Evolutionary conservation across 2,113 vertebrate species (phyloP).

Genomic region (Casuarius casuarius): DNA sequence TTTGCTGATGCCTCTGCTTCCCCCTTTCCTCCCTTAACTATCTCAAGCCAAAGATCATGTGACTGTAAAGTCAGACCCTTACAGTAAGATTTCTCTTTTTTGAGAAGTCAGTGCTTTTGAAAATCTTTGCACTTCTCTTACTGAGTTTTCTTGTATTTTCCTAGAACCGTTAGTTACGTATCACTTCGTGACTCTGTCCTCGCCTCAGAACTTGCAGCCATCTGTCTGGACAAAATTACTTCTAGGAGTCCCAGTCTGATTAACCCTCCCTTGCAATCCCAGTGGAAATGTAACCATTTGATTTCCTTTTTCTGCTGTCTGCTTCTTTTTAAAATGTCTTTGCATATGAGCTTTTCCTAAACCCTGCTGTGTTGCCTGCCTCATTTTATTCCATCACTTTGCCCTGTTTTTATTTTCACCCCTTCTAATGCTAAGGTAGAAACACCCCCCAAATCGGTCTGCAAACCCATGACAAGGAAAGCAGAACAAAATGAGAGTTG

Average conservation of each 20-base stretch:
- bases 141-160: neutral
- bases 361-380: neutral
- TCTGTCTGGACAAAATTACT: neutral
- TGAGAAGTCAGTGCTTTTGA: neutral
- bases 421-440: slow-evolving; percentile 24
- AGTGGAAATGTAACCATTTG: neutral
- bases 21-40: neutral
- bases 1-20: neutral
- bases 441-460: slow-evolving; percentile 37
- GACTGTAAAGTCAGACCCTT: neutral
- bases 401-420: neutral
- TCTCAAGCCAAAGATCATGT: neutral
- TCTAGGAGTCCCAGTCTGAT: neutral
- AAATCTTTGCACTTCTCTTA: neutral
- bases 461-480: slow-evolving; percentile 18
- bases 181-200: neutral
- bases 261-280: neutral
- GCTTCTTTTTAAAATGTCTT: neutral
- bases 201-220: neutral
- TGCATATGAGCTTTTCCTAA: neutral
- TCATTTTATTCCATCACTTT: slow-evolving; percentile 1
- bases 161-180: fast-evolving
- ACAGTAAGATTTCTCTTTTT: neutral
- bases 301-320: neutral
- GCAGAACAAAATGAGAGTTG: slow-evolving; percentile 24